phyloP scores from a whole-genome alignment of 2,113 vertebrate genomes.

The Microtus pennsylvanicus region DNA sequence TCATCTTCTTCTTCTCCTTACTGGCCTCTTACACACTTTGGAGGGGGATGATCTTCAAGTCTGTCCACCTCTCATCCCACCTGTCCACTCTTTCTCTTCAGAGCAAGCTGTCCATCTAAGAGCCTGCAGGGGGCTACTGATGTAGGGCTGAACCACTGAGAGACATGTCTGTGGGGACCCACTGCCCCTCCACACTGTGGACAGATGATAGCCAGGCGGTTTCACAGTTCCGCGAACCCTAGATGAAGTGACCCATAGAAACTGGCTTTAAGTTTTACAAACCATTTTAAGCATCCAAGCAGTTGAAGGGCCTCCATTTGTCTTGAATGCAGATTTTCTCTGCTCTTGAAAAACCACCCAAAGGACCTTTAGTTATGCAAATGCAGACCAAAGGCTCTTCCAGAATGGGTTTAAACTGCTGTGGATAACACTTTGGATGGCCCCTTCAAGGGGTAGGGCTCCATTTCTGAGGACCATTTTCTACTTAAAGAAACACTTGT shows the following conservation, averaged over 20 bases:
- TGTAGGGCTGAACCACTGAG: fast-evolving
- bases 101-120: background rate
- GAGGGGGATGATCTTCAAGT: background rate
- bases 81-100: background rate
- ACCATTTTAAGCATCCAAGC: conserved; percentile 1
- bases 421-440: background rate
- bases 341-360: conserved; percentile 44
- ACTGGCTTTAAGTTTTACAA: conserved; percentile 9
- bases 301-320: background rate
- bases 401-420: background rate
- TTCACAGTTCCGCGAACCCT: background rate
- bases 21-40: too few species aligned
- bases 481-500: background rate
- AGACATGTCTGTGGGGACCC: background rate
- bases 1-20: too few species aligned
- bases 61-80: background rate
- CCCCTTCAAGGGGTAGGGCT: background rate
- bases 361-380: conserved; percentile 52
- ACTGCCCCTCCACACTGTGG: background rate
- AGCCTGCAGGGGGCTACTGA: fast-evolving
- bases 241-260: conserved; percentile 21
- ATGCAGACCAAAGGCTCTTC: conserved; percentile 34
- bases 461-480: background rate
- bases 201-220: background rate
- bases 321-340: conserved; percentile 29